These are phyloP conservation scores for Syncerus caffer DNA, from an alignment of 2,797 vertebrate species.

Conservation along the genomic window DNA sequence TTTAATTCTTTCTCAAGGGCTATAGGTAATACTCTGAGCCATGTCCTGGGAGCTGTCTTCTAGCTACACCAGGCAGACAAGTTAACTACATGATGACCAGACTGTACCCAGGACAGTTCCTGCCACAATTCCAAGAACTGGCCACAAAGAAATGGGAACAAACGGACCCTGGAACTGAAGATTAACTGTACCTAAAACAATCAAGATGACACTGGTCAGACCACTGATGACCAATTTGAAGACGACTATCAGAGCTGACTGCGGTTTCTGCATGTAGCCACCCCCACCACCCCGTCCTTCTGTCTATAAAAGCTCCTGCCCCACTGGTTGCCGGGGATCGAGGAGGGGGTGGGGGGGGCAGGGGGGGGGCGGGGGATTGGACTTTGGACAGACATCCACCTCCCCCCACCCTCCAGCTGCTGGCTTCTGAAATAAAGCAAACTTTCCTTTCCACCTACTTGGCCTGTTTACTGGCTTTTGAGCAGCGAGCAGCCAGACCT, in stretches of 20 bases:
- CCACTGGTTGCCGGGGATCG: background rate
- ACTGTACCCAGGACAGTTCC: background rate
- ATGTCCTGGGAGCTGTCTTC: background rate
- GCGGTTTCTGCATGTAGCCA: background rate
- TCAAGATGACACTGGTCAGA: background rate
- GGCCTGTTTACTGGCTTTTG: background rate
- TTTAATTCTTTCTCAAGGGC: background rate
- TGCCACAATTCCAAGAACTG: background rate
- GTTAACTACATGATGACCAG: background rate
- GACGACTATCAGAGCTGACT: background rate
- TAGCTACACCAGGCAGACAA: background rate
- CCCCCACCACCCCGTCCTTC: background rate
- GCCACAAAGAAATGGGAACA: background rate
- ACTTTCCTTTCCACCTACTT: background rate
- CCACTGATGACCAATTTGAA: background rate
- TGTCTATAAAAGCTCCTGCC: background rate
- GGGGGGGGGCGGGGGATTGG: accelerated
- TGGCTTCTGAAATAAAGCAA: background rate
- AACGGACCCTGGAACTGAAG: background rate
- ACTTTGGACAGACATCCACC: background rate
- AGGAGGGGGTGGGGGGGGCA: too few relatives aligned
- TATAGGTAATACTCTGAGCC: background rate
- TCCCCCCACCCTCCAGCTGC: background rate
- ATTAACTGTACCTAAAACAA: background rate
- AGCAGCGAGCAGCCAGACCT: background rate